These are phyloP conservation scores for Mungos mungo DNA, from an alignment of 2,113 vertebrate species.

Conservation along the genomic window DNA sequence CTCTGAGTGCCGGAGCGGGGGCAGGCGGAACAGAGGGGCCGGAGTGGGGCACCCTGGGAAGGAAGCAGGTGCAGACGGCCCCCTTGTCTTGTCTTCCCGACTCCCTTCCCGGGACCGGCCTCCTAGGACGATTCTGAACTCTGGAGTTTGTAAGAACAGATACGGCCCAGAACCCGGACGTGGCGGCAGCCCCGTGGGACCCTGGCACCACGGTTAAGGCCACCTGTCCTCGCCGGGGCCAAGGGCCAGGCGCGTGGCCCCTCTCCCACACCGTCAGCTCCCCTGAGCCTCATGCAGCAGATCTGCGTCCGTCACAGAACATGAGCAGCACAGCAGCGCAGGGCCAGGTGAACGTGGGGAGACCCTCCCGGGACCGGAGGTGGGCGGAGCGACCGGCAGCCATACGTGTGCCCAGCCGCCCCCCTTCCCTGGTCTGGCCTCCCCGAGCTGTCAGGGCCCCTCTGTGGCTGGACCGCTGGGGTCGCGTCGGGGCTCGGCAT, in stretches of 20 bases:
- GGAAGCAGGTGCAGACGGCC: not conserved
- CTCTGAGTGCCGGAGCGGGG: not conserved
- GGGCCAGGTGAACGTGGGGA: not conserved
- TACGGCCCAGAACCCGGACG: not conserved
- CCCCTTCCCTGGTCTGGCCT: not conserved
- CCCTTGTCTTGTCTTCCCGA: not conserved
- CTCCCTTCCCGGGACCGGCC: not conserved
- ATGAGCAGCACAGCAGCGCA: too few relatives aligned
- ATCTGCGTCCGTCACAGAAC: not conserved
- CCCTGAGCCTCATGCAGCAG: not conserved
- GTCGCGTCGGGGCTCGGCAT: not conserved
- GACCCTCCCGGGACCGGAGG: fast-evolving
- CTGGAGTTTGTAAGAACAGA: not conserved
- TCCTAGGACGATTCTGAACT: not conserved
- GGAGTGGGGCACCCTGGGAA: not conserved
- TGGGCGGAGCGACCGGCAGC: not conserved
- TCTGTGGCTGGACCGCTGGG: not conserved
- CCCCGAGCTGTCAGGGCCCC: not conserved
- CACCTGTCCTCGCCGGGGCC: not conserved
- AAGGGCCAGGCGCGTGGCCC: not conserved
- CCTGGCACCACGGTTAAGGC: too few relatives aligned
- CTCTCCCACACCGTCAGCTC: not conserved
- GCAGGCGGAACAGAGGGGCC: fast-evolving
- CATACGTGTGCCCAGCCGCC: not conserved
- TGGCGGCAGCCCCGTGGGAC: too few relatives aligned